Evolutionary conservation across 2,888 invertebrate genomes (phyloP), one percentile per base, ranked within the genome.

Genomic region (Craniophora ligustri): DNA sequence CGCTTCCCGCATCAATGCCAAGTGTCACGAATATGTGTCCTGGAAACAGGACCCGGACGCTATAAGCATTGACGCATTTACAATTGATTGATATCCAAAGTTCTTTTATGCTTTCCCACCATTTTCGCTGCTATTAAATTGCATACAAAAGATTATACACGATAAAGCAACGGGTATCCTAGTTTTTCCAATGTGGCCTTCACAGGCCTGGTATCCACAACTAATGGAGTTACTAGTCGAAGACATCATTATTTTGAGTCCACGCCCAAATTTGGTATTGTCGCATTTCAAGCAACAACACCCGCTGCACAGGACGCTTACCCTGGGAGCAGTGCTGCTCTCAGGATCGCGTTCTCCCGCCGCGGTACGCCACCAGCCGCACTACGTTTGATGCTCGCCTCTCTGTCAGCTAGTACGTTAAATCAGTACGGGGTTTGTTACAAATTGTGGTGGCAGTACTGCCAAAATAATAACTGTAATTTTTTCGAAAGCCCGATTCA

Each of bases 31-130:
- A n/a, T n/a, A n/a, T n/a, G n/a, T n/a, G n/a, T n/a, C n/a, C n/a
- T n/a, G n/a, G n/a, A n/a, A 42, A 15, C 38, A 10, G 11, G 62
- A 62, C 35, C 62, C 57, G 14, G 41, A 57, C 15, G 54, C 54
- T 0, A 10, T 40, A 5, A 10, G 11, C 2, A 39, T 58, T 10
- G 58, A 63, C 7, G 47, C 58, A 8, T 63, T 63, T 4, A 51
- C 44, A 3, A 26, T 40, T 13, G 39, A 8, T 10, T 51, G 39
- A 34, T 8, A 19, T 5, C 7, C 10, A 11, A 34, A 16, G 14
- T 28, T 45, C 5, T 39, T 48, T 16, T 48, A 48, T 13, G 47
- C 47, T 4, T 48, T 48, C 23, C 47, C 47, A 15, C 47, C 47
- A 16, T 48, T 48, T 32, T 39, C 47, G 4, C 4, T 48, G 14